These are phyloP conservation scores for Drosophila orena DNA, from an alignment of 1,140 invertebrate genomes.

Conservation along the genomic window DNA sequence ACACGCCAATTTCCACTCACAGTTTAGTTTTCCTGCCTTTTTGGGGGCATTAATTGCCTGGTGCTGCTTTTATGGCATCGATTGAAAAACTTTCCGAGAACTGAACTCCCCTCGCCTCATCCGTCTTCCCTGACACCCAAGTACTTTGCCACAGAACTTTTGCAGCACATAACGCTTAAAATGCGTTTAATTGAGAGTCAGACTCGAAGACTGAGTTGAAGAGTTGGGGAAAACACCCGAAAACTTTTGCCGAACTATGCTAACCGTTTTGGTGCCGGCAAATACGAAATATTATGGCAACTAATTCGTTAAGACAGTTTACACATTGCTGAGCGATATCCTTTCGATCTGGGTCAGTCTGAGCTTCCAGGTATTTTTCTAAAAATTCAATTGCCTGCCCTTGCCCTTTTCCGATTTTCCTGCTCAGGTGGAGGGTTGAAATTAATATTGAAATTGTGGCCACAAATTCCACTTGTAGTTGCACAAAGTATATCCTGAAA, in stretches of 20 bases:
- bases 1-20: constrained; percentile 55
- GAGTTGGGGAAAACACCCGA: constrained; percentile 4
- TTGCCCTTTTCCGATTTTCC: not conserved
- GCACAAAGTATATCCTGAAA: constrained; percentile 26
- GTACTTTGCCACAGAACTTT: constrained; percentile 39
- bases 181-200: constrained; percentile 62
- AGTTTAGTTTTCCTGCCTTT: constrained; percentile 36
- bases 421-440: constrained; percentile 41
- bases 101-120: not conserved
- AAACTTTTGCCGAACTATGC: constrained; percentile 49
- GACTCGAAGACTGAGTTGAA: not conserved
- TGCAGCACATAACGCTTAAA: constrained; percentile 53
- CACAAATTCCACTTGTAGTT: constrained; percentile 50
- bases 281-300: constrained; percentile 69
- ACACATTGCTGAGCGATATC: constrained; percentile 44
- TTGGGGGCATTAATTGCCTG: constrained; percentile 46
- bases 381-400: constrained; percentile 41
- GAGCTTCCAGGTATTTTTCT: constrained; percentile 41
- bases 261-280: constrained; percentile 20
- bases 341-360: constrained; percentile 37
- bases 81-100: constrained; percentile 63
- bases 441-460: constrained; percentile 62
- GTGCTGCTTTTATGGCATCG: constrained; percentile 62
- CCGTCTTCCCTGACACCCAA: constrained; percentile 11
- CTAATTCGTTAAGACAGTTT: constrained; percentile 67